Conservation (phyloP, 2,888 invertebrate species). For the Hirtodrosophila duncani region DNA sequence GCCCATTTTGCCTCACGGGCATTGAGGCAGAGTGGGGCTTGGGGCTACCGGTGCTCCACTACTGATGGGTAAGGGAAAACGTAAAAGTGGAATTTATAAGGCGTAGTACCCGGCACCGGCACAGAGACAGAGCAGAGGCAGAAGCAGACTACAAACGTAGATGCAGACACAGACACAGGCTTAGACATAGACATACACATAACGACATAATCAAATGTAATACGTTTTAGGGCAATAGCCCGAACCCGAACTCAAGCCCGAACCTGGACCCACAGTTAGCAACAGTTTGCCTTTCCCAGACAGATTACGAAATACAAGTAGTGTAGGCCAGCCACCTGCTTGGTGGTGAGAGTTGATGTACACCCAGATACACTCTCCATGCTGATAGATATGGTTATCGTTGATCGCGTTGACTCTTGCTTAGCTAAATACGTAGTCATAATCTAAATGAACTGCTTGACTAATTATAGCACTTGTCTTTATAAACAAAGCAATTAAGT, state of each 20-base stretch:
- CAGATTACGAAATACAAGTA: constrained; percentile 37
- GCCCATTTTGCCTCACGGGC: background rate
- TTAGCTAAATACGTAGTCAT: no score
- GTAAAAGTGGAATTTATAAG: constrained; percentile 52
- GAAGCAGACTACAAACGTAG: constrained; percentile 4
- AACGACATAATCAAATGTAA: constrained; percentile 65
- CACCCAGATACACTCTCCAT: no score
- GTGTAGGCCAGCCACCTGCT: no score
- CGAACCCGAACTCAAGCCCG: no score
- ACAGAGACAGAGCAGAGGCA: no score
- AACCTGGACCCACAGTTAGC: constrained; percentile 55
- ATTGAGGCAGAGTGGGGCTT: constrained; percentile 9
- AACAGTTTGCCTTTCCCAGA: constrained; percentile 23
- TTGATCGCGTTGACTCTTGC: no score
- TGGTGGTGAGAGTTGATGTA: no score
- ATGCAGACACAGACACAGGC: background rate
- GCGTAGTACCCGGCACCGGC: constrained; percentile 45
- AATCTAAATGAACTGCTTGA: no score
- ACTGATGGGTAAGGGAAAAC: constrained; percentile 1
- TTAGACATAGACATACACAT: constrained; percentile 18
- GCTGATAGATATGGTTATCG: no score
- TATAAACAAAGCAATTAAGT: no score
- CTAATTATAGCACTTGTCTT: no score
- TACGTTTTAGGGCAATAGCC: constrained; percentile 65
- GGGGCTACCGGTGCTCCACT: constrained; percentile 24